Conservation (phyloP, 2,113 vertebrate species). For the Dasyornis broadbenti region DNA sequence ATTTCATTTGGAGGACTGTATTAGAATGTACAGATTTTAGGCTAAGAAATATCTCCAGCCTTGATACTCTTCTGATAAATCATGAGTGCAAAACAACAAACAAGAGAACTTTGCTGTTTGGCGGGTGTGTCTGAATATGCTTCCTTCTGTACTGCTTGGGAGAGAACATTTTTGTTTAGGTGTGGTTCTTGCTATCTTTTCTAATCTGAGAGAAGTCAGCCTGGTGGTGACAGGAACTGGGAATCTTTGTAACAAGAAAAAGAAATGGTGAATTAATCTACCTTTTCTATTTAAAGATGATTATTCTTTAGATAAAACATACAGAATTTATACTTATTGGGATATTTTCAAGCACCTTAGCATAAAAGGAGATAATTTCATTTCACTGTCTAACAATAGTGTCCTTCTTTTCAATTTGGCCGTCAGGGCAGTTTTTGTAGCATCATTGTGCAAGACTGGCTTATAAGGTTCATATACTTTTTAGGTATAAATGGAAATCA, state of each 20-base stretch:
- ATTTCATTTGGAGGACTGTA: not conserved
- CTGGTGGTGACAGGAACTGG: not conserved
- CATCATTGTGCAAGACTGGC: not conserved
- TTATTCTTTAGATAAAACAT: not conserved
- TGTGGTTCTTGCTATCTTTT: not conserved
- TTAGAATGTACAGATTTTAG: not conserved
- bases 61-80: not conserved
- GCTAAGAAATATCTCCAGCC: not conserved
- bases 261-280: not conserved
- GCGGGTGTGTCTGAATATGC: rapidly evolving
- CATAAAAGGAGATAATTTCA: not conserved
- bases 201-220: not conserved
- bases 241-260: not conserved
- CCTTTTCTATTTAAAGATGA: not conserved
- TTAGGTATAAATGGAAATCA: too few relatives aligned
- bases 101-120: not conserved
- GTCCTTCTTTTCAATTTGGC: not conserved
- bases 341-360: not conserved
- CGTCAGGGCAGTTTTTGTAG: not conserved
- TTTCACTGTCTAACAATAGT: not conserved
- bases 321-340: not conserved
- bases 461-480: not conserved
- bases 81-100: not conserved
- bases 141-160: not conserved
- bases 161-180: not conserved